Conservation (phyloP, 2,888 invertebrate genomes). For the Calliopum simillimum region DNA sequence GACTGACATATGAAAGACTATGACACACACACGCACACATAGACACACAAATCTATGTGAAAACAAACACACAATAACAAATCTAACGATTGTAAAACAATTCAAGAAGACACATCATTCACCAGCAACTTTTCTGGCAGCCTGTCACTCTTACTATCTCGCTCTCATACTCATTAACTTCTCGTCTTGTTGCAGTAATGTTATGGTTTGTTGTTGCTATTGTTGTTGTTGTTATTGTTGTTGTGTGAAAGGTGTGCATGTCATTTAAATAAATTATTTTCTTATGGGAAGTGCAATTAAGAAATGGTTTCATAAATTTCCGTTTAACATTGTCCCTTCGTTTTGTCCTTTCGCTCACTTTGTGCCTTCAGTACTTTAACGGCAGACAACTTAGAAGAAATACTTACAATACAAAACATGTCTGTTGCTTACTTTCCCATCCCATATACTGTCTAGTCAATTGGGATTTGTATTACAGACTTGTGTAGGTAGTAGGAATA, state of each 20-base stretch:
- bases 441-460: too few species aligned
- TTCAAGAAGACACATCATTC: not conserved
- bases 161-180: not conserved
- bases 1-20: too few species aligned
- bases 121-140: not conserved
- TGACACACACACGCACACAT: too few species aligned
- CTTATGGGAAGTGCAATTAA: conserved; percentile 66
- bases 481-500: too few species aligned
- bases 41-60: too few species aligned
- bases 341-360: not conserved
- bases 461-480: too few species aligned
- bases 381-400: too few species aligned
- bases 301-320: conserved; percentile 66
- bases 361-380: too few species aligned
- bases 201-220: not conserved
- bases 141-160: too few species aligned
- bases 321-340: conserved; percentile 53
- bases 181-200: conserved; percentile 5
- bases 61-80: not conserved
- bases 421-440: too few species aligned
- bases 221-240: conserved; percentile 8
- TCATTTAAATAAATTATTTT: conserved; percentile 66
- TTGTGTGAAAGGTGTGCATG: conserved; percentile 43
- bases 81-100: not conserved
- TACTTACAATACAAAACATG: too few species aligned